Base-by-base conservation (phyloP, 1,140 invertebrate species). In the Drosophila oshimai region DNA sequence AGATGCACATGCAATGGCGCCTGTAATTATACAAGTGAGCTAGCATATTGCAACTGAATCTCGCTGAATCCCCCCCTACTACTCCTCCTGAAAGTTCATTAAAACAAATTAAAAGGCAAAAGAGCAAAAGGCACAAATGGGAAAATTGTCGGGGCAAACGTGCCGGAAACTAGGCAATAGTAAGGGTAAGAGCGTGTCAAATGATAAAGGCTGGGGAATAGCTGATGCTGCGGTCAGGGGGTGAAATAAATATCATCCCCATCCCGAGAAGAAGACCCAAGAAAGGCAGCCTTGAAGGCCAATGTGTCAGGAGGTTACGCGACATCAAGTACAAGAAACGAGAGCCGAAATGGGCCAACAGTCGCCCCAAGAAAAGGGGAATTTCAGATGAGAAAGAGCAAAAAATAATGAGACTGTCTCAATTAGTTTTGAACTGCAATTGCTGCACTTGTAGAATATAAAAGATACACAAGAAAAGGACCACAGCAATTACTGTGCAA, bases 1-100 rank as follows among this genome's bases (percentile, higher is more conserved):
- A 31, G 24, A 28, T 50, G 44, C 53, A 73, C 77, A 79, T 86
- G 79, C 79, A 81, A 84, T 84, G 80, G 80, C 47, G 75, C 80
- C 71, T 84, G 80, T 84, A 87, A 86, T 86, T 86, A 86, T 80
- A 86, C 80, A 84, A 84, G 78, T 77, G 80, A 86, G 79, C 80
- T 69, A 76, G 77, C 81, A 86, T 80, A 76, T 86, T 86, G 80
- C 80, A 84, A 71, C 65, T 51, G 36, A 39, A 34, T 26, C 6
- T 26, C 10, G 1, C 6, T 15, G 7, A 9, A 2, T 34, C 26
- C 6, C 12, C 6, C 28, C 26, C 46, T 26, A 6, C 7, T 20
- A 6, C 5, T 10, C 6, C 9, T 31, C 20, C 26, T 72, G 73
- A 87, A 87, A 86, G 81, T 86, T 86, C 81, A 86, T 86, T 86